A percentile compares a stretch with the other conserved stretches of the same genome.
phyloP scores from a whole-genome alignment of 2,888 invertebrate genomes.

The Chrysodeixis includens region DNA sequence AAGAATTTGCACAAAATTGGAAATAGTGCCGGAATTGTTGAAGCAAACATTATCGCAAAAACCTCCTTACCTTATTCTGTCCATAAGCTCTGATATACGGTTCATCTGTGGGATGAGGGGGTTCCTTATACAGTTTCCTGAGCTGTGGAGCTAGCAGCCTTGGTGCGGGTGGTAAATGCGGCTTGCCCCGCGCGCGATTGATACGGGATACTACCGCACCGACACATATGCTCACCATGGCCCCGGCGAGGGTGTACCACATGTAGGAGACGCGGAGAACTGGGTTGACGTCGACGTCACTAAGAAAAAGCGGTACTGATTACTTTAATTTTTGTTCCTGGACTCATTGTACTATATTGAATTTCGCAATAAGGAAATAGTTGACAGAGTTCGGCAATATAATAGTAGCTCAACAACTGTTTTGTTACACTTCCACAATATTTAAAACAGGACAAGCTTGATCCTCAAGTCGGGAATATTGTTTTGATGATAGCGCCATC shows the following conservation, averaged over 20 bases:
- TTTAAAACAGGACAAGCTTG: no score
- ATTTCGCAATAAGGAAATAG: no score
- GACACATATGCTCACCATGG: conserved; percentile 73
- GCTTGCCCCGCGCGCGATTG: conserved; percentile 70
- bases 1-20: no score
- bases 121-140: conserved; percentile 87
- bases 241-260: conserved; percentile 91
- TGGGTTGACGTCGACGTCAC: conserved; percentile 89
- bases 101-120: conserved; percentile 83
- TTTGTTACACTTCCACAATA: no score
- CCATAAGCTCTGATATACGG: conserved; percentile 81
- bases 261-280: conserved; percentile 93
- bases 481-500: no score
- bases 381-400: no score
- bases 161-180: conserved; percentile 78
- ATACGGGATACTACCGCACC: conserved; percentile 75
- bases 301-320: conserved; percentile 41
- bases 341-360: no score
- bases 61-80: conserved; percentile 75
- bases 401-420: no score
- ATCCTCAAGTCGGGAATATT: no score
- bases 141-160: conserved; percentile 92
- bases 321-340: background rate
- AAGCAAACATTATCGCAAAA: no score
- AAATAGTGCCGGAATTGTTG: no score